Conservation (phyloP, 2,113 vertebrate species). For the Actinemys pallida region DNA sequence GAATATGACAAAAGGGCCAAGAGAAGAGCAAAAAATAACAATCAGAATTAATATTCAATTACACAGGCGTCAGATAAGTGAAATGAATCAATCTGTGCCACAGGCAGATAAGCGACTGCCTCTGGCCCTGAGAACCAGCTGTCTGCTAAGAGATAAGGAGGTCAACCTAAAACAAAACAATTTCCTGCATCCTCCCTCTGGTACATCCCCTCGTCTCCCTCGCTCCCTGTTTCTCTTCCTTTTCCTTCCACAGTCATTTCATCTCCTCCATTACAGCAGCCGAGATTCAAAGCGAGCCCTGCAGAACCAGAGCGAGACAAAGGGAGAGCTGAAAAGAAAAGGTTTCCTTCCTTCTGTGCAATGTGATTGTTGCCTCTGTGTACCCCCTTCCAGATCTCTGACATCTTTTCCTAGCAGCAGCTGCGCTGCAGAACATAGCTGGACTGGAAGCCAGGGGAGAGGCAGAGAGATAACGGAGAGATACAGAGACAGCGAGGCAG, state of each 20-base stretch:
- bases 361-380: neutral
- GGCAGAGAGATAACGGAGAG: neutral
- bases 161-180: neutral
- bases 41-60: constrained; percentile 73
- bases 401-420: neutral
- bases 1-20: neutral
- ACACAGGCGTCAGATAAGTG: constrained; percentile 45
- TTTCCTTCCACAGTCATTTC: neutral
- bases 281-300: neutral
- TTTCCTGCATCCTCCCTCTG: neutral
- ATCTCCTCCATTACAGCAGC: neutral
- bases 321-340: neutral
- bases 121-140: constrained; percentile 55
- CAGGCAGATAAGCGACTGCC: constrained; percentile 61
- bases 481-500: neutral
- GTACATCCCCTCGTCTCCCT: neutral
- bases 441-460: neutral
- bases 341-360: neutral
- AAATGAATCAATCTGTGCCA: constrained; percentile 68
- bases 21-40: constrained; percentile 37
- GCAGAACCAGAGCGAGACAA: neutral
- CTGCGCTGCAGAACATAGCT: neutral
- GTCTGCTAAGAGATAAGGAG: constrained; percentile 61
- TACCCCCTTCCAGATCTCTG: neutral
- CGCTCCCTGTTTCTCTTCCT: neutral